phyloP scores from a whole-genome alignment of 1,140 invertebrate species.

The Trichoplusia ni region DNA sequence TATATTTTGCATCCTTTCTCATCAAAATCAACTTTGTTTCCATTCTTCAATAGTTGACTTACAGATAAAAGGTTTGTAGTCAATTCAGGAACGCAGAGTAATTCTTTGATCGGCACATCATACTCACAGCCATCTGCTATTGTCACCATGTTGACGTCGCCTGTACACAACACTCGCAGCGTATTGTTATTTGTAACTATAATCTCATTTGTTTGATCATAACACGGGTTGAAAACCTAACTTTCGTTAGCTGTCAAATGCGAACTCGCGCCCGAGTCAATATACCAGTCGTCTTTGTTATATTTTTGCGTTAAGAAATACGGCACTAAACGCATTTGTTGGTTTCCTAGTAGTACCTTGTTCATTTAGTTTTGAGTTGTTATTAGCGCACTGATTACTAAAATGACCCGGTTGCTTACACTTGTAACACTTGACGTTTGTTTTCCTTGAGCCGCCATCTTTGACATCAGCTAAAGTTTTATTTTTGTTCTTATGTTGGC shows the following conservation, averaged over 20 bases:
- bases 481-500: background rate
- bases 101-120: background rate
- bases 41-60: constrained; percentile 7
- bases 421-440: background rate
- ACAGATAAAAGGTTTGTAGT: constrained; percentile 19
- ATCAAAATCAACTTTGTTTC: constrained; percentile 1
- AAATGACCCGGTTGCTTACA: background rate
- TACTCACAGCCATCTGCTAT: background rate
- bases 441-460: too few relatives aligned
- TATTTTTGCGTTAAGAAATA: background rate
- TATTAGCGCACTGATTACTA: background rate
- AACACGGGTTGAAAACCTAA: background rate
- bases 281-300: constrained; percentile 11
- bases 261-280: constrained; percentile 13
- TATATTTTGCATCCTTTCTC: background rate
- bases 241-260: constrained; percentile 1
- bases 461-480: background rate
- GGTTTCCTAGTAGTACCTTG: background rate
- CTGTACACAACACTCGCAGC: background rate
- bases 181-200: constrained; percentile 1
- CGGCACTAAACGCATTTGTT: constrained; percentile 9
- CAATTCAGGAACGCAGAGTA: background rate
- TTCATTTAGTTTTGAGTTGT: background rate
- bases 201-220: constrained; percentile 7
- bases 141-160: constrained; percentile 9